Conservation (phyloP, 1,140 invertebrate species). For the Ctenoplectra terminalis region DNA sequence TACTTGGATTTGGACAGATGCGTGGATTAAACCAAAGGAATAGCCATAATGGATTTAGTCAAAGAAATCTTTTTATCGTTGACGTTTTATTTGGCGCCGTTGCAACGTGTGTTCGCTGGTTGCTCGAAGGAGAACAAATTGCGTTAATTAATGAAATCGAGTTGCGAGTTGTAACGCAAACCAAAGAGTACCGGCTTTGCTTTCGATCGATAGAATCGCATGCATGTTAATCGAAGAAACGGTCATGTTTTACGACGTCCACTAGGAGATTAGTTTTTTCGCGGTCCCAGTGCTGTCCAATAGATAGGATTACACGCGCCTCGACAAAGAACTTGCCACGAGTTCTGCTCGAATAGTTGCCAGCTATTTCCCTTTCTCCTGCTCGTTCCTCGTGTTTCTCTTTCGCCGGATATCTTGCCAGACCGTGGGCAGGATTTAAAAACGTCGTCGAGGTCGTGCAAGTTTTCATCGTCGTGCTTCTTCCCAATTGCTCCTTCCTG, state of each 20-base stretch:
- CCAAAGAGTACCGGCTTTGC: not conserved
- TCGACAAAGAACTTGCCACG: constrained; percentile 41
- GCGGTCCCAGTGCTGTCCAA: not conserved
- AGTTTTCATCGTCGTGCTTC: too few relatives aligned
- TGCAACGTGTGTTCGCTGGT: not conserved
- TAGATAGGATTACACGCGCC: constrained; percentile 27
- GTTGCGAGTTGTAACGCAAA: not conserved
- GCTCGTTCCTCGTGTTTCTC: constrained; percentile 24
- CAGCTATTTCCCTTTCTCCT: constrained; percentile 46
- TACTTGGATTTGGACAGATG: not conserved
- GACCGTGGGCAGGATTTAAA: constrained; percentile 49
- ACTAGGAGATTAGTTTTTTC: constrained; percentile 32
- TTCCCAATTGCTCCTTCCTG: too few relatives aligned
- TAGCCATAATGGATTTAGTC: too few relatives aligned
- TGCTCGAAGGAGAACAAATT: constrained; percentile 15
- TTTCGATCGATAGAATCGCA: constrained; percentile 9
- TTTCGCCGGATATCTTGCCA: constrained; percentile 16
- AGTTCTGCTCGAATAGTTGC: constrained; percentile 69
- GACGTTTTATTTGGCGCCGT: not conserved
- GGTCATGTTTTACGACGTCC: constrained; percentile 7
- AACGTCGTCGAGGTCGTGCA: constrained; percentile 31
- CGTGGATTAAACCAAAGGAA: not conserved
- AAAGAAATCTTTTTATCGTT: not conserved
- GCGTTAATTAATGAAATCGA: constrained; percentile 37
- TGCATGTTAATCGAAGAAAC: constrained; percentile 16